Evolutionary conservation across 2,888 invertebrate genomes (phyloP).

Genomic region (Halocaridina rubra): DNA sequence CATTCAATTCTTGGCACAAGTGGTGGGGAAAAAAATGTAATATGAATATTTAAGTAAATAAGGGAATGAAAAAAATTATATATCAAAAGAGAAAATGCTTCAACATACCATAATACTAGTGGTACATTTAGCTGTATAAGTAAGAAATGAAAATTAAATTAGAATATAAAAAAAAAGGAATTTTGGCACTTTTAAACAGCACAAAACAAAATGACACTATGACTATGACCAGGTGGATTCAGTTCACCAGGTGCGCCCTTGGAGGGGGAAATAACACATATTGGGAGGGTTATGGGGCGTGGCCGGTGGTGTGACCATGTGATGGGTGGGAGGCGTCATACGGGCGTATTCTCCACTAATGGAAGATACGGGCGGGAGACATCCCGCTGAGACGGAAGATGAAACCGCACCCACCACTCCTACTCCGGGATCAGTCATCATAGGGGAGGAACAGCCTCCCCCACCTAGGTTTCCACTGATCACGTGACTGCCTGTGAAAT

Average conservation of each 20-base stretch:
- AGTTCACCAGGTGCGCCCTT: constrained; percentile 61
- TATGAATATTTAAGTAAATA: too few species aligned
- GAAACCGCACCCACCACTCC: constrained; percentile 2
- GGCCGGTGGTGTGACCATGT: constrained; percentile 62
- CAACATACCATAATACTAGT: too few species aligned
- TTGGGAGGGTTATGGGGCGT: constrained; percentile 61
- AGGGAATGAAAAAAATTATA: too few species aligned
- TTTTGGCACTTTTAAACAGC: too few species aligned
- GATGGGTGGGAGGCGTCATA: constrained; percentile 59
- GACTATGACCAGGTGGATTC: neutral
- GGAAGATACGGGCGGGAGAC: constrained; percentile 48
- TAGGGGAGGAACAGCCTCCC: constrained; percentile 58
- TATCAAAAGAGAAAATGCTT: too few species aligned
- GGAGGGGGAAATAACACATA: constrained; percentile 63
- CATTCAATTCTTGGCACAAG: too few species aligned
- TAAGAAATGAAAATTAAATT: neutral
- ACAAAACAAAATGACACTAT: neutral
- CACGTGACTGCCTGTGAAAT: constrained; percentile 40
- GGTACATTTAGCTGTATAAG: too few species aligned
- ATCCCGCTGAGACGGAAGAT: constrained; percentile 29
- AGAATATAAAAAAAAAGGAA: neutral
- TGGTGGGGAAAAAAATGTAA: too few species aligned
- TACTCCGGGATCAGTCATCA: constrained; percentile 15
- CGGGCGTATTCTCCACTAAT: constrained; percentile 60
- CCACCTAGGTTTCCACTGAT: constrained; percentile 34